phyloP scores from a whole-genome alignment of 2,888 invertebrate species.

The Erebia aethiops region DNA sequence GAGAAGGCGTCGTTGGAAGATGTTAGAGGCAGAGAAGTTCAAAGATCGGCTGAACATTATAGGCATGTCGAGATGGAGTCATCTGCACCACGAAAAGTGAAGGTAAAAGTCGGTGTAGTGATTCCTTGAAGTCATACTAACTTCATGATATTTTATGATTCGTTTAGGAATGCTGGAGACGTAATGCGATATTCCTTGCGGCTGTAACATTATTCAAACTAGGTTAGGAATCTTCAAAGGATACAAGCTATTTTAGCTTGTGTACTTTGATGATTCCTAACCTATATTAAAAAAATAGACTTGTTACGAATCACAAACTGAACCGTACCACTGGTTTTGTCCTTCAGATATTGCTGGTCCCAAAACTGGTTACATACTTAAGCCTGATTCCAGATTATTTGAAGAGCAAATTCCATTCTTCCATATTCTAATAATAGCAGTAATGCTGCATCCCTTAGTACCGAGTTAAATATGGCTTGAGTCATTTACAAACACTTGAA shows the following conservation, averaged over 20 bases:
- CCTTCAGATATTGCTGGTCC: neutral
- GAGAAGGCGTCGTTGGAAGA: slow-evolving; percentile 89
- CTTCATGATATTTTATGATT: slow-evolving; percentile 15
- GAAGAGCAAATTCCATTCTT: slow-evolving; percentile 4
- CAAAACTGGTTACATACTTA: neutral
- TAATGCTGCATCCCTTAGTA: slow-evolving; percentile 2
- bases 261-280: neutral
- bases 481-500: slow-evolving; percentile 30
- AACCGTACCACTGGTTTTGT: slow-evolving; percentile 16
- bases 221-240: too few relatives aligned
- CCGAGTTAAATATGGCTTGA: slow-evolving; percentile 16
- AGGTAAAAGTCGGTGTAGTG: slow-evolving; percentile 81
- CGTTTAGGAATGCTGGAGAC: slow-evolving; percentile 30
- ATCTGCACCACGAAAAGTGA: slow-evolving; percentile 87
- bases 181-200: slow-evolving; percentile 40
- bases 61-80: slow-evolving; percentile 83
- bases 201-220: slow-evolving; percentile 25
- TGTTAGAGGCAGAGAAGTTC: slow-evolving; percentile 83
- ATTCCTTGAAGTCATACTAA: neutral
- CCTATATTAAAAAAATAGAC: neutral
- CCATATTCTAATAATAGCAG: slow-evolving; percentile 16
- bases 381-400: neutral
- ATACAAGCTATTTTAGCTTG: too few relatives aligned
- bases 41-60: slow-evolving; percentile 82
- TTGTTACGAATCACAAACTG: neutral